Evolutionary conservation across 2,113 vertebrate genomes (phyloP).

Genomic region (Baryphthengus martii): DNA sequence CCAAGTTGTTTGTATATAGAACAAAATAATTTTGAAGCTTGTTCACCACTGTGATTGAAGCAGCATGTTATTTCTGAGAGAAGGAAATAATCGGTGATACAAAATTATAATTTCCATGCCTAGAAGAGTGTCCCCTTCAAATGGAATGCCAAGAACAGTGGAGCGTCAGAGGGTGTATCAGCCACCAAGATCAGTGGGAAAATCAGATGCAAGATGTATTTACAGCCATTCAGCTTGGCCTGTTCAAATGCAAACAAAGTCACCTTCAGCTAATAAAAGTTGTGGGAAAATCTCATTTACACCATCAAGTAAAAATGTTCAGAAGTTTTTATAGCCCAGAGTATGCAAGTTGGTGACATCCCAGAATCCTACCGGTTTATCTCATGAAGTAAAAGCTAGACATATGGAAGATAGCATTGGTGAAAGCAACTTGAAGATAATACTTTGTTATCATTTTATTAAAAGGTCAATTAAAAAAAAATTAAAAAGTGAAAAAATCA

Average conservation of each 20-base stretch:
- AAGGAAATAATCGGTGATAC: not conserved
- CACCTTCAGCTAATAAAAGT: not conserved
- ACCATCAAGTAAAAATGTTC: not conserved
- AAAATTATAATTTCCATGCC: not conserved
- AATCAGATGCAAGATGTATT: not conserved
- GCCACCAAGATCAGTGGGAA: not conserved
- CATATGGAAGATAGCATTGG: not conserved
- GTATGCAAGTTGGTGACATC: not conserved
- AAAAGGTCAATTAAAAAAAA: constrained; percentile 8
- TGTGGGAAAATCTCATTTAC: not conserved
- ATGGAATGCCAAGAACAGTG: not conserved
- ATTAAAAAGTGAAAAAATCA: not conserved
- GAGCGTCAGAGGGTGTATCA: not conserved
- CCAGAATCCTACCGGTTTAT: not conserved
- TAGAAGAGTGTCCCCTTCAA: not conserved
- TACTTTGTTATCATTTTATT: not conserved
- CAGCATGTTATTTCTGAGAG: not conserved
- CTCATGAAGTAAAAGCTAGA: not conserved
- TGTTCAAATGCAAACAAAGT: not conserved
- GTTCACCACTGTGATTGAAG: not conserved
- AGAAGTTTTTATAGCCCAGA: not conserved
- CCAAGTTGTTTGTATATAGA: not conserved
- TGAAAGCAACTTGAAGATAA: not conserved
- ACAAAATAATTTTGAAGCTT: not conserved
- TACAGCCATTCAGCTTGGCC: not conserved